A percentile compares a stretch with the other conserved stretches of the same genome.
Conservation (phyloP, 2,888 invertebrate genomes). For the Lypha dubia region DNA sequence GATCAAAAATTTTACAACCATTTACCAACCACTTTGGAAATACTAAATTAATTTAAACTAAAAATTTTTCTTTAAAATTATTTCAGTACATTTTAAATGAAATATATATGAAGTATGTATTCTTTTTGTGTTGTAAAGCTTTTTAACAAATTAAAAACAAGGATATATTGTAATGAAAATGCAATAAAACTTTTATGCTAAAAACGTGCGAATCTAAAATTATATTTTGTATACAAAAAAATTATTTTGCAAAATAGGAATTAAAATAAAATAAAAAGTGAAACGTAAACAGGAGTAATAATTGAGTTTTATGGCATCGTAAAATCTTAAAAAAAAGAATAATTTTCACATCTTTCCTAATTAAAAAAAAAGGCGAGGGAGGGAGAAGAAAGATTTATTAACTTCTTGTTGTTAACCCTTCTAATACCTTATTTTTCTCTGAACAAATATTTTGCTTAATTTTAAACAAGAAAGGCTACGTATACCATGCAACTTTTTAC, state of each 20-base stretch:
- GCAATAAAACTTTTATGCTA: neutral
- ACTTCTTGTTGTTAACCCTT: no score
- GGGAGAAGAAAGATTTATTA: no score
- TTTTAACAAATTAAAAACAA: neutral
- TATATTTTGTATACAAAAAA: neutral
- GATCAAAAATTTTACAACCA: neutral
- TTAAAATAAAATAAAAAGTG: conserved; percentile 8
- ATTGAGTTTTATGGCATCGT: neutral
- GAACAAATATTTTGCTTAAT: no score
- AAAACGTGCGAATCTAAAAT: neutral
- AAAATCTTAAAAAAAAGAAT: neutral
- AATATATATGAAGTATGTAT: neutral
- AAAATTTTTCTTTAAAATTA: neutral
- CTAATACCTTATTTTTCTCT: no score
- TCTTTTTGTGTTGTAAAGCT: neutral
- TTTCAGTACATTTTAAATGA: neutral
- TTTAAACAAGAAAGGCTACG: neutral
- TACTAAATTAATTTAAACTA: neutral
- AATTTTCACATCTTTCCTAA: neutral
- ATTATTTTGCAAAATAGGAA: neutral
- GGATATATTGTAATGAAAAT: conserved; percentile 3
- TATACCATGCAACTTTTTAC: no score
- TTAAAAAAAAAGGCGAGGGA: neutral
- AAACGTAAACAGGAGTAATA: neutral
- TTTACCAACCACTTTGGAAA: no score